A percentile compares a stretch with the other conserved stretches of the same genome.
These are phyloP conservation scores for Trachemys scripta DNA, from an alignment of 2,113 vertebrate genomes.

Conservation along the genomic window DNA sequence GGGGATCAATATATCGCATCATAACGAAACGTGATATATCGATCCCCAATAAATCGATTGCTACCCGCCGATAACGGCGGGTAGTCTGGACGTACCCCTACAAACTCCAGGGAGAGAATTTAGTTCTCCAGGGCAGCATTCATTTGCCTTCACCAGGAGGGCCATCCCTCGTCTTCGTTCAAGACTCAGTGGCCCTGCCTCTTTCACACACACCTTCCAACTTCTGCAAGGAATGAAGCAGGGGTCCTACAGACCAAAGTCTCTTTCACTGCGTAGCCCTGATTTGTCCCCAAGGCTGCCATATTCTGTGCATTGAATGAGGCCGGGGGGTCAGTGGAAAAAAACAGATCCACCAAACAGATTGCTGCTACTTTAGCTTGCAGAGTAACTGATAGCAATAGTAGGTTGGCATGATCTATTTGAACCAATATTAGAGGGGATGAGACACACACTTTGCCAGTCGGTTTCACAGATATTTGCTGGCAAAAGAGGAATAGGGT, in stretches of 20 bases:
- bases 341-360: background rate
- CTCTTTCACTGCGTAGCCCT: accelerated
- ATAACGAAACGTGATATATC: too few relatives aligned
- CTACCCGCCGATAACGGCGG: too few relatives aligned
- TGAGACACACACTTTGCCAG: background rate
- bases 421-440: background rate
- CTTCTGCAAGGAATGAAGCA: background rate
- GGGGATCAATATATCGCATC: too few relatives aligned
- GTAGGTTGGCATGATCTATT: background rate
- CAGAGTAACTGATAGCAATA: background rate
- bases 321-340: background rate
- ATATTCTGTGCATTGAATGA: background rate
- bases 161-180: background rate
- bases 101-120: background rate
- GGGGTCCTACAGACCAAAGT: too few relatives aligned
- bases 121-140: background rate
- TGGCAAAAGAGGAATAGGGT: background rate
- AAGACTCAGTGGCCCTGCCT: background rate
- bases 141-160: background rate
- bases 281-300: background rate
- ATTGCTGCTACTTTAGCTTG: background rate
- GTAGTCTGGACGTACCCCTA: too few relatives aligned
- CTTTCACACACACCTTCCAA: accelerated
- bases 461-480: background rate
- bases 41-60: too few relatives aligned